phyloP scores from a whole-genome alignment of 1,140 invertebrate genomes.

The Luehdorfia chinensis region DNA sequence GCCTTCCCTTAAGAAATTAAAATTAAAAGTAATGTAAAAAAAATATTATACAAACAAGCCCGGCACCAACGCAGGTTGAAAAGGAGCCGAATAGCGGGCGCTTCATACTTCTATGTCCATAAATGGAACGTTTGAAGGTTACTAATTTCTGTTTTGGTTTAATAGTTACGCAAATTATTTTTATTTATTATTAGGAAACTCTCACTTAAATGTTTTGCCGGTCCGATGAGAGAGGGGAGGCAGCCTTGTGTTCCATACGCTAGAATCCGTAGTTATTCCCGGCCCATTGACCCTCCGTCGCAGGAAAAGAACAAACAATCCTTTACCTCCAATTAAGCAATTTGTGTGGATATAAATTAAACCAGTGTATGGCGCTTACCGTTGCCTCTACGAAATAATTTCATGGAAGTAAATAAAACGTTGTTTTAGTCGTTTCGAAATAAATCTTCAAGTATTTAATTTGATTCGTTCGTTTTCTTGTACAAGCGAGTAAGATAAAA shows the following conservation, averaged over 20 bases:
- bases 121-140: too few relatives aligned
- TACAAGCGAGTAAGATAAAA: background rate
- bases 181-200: too few relatives aligned
- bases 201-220: too few relatives aligned
- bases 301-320: conserved; percentile 34
- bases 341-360: conserved; percentile 41
- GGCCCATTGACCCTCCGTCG: conserved; percentile 20
- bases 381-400: conserved; percentile 13
- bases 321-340: conserved; percentile 47
- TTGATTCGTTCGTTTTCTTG: background rate
- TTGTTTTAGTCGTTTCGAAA: conserved; percentile 3
- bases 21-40: too few relatives aligned
- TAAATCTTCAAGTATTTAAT: conserved; percentile 14
- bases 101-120: too few relatives aligned
- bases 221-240: background rate
- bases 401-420: conserved; percentile 7
- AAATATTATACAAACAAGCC: too few relatives aligned
- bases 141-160: too few relatives aligned
- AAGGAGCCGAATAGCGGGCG: too few relatives aligned
- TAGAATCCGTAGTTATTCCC: conserved; percentile 1
- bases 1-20: too few relatives aligned
- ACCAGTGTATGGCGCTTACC: conserved; percentile 28
- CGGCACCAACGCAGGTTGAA: too few relatives aligned
- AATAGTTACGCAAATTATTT: too few relatives aligned
- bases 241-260: background rate